Evolutionary conservation across 2,113 vertebrate genomes (phyloP).

Genomic region (Vombatus ursinus): DNA sequence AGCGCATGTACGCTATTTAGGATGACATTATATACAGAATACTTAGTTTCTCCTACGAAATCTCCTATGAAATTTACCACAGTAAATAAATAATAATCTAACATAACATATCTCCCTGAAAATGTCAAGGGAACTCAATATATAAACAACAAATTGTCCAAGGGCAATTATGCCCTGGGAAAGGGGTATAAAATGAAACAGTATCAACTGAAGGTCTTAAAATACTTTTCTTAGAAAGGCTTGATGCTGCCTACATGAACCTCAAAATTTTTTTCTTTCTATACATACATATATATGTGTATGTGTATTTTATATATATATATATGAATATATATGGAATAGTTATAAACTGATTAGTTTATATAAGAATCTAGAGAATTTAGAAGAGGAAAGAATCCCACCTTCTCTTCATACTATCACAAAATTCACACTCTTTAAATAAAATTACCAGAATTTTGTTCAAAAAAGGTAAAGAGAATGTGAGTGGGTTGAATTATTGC

Average conservation of each 20-base stretch:
- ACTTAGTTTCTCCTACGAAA: slow-evolving; percentile 8
- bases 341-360: background rate
- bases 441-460: background rate
- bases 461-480: background rate
- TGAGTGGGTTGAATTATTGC: background rate
- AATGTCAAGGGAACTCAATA: slow-evolving; percentile 5
- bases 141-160: slow-evolving; percentile 9
- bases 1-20: slow-evolving; percentile 19
- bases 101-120: slow-evolving; percentile 12
- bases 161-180: slow-evolving; percentile 1
- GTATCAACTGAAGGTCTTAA: slow-evolving; percentile 19
- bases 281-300: too few species aligned
- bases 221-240: background rate
- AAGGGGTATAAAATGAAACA: background rate
- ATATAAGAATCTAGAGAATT: background rate
- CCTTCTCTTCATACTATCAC: background rate
- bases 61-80: too few species aligned
- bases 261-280: background rate
- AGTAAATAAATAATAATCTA: background rate
- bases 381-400: background rate
- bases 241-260: slow-evolving; percentile 9
- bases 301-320: too few species aligned
- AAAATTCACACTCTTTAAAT: background rate
- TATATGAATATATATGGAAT: background rate
- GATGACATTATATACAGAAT: slow-evolving; percentile 8